Evolutionary conservation across 2,888 invertebrate species (phyloP).

Genomic region (Yponomeuta evonymella): DNA sequence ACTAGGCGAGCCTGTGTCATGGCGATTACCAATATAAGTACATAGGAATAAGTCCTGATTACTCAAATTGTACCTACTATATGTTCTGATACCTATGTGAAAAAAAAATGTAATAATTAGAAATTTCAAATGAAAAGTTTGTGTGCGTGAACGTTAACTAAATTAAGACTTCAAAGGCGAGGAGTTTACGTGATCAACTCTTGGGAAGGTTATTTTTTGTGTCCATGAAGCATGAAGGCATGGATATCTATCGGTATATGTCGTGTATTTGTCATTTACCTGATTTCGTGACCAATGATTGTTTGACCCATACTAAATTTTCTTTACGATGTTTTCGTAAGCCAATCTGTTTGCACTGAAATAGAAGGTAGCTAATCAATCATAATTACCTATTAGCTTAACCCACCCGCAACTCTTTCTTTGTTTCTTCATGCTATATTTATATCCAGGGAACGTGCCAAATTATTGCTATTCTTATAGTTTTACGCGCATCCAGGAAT

Average conservation of each 20-base stretch:
- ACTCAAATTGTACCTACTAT: no score
- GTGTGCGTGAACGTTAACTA: not conserved
- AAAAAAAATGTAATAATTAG: no score
- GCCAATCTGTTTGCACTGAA: not conserved
- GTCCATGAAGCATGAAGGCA: not conserved
- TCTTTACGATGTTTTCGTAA: not conserved
- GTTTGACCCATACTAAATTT: not conserved
- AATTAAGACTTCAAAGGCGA: not conserved
- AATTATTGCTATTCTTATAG: not conserved
- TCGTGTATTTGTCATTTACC: not conserved
- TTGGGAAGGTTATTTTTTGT: not conserved
- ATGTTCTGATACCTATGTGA: no score
- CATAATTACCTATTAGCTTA: not conserved
- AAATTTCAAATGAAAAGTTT: not conserved
- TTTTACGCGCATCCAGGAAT: conserved; percentile 2
- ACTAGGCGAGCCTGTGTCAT: no score
- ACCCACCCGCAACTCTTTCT: not conserved
- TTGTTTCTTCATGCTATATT: not conserved
- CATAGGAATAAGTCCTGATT: no score
- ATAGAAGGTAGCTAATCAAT: not conserved
- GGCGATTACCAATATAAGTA: no score
- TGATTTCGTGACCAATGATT: not conserved
- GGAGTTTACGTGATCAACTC: no score
- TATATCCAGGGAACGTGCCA: not conserved
- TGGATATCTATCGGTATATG: not conserved